These are phyloP conservation scores for Crotalus helleri DNA, from an alignment of 2,113 vertebrate genomes.

Conservation along the genomic window DNA sequence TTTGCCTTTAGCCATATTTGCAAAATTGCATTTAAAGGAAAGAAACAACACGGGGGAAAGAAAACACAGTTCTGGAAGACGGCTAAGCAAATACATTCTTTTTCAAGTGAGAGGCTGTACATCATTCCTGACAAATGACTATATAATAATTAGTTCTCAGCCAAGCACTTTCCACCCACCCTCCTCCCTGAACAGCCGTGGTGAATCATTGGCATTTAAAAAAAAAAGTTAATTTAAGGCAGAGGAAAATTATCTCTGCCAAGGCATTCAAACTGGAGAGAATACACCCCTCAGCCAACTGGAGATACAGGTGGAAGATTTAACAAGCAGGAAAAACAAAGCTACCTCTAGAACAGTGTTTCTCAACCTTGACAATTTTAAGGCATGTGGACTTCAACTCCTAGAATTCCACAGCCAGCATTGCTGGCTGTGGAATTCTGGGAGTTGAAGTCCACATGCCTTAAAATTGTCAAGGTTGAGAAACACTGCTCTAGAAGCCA, in stretches of 20 bases:
- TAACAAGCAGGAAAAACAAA: slow-evolving; percentile 40
- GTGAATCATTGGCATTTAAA: not conserved
- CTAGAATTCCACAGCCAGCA: too few species aligned
- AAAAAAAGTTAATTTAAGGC: slow-evolving; percentile 36
- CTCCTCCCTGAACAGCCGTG: not conserved
- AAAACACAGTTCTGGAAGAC: slow-evolving; percentile 15
- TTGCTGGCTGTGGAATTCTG: too few species aligned
- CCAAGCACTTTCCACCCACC: not conserved
- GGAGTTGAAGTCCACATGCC: too few species aligned
- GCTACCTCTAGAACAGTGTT: slow-evolving; percentile 30
- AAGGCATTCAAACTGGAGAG: slow-evolving; percentile 37
- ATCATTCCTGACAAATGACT: not conserved
- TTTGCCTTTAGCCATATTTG: slow-evolving; percentile 37
- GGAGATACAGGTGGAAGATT: slow-evolving; percentile 35
- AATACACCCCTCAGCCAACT: slow-evolving; percentile 62
- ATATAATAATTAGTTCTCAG: not conserved
- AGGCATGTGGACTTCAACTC: too few species aligned
- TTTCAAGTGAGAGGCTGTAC: not conserved
- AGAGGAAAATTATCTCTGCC: slow-evolving; percentile 8
- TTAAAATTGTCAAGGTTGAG: too few species aligned
- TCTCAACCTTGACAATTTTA: too few species aligned
- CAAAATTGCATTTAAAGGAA: slow-evolving; percentile 41
- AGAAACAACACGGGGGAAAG: not conserved
- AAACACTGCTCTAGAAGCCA: slow-evolving; percentile 9
- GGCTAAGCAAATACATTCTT: not conserved